Evolutionary conservation across 1,140 invertebrate genomes (phyloP).

Genomic region (Daktulosphaira vitifoliae): DNA sequence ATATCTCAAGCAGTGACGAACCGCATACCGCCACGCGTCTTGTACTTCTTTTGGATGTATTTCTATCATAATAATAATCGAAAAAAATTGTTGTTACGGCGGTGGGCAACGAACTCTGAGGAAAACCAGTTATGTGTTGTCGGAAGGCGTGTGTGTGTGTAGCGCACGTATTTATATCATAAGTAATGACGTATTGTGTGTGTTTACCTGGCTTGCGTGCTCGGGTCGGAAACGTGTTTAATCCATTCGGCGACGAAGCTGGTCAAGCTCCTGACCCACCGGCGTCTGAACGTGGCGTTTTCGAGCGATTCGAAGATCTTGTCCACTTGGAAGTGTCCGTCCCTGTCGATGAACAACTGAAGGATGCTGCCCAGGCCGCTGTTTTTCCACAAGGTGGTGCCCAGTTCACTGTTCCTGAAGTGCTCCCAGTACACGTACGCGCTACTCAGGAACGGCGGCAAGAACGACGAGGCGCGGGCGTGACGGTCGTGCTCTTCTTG

Average conservation of each 20-base stretch:
- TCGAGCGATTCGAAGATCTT: constrained; percentile 65
- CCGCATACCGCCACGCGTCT: too few species aligned
- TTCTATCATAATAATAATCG: too few species aligned
- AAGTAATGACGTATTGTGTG: too few species aligned
- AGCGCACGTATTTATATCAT: not conserved
- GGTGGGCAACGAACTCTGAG: constrained; percentile 28
- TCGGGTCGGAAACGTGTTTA: constrained; percentile 62
- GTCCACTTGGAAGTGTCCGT: constrained; percentile 49
- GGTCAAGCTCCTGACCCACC: constrained; percentile 66
- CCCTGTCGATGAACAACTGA: constrained; percentile 50
- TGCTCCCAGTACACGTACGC: constrained; percentile 66
- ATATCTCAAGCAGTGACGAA: too few species aligned
- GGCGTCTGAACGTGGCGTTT: constrained; percentile 61
- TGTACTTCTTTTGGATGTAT: too few species aligned
- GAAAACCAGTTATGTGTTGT: constrained; percentile 7
- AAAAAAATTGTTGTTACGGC: too few species aligned
- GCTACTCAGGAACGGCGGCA: constrained; percentile 65
- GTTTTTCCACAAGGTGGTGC: constrained; percentile 60
- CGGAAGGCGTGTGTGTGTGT: not conserved
- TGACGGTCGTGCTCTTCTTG: constrained; percentile 48
- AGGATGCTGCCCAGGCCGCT: constrained; percentile 59
- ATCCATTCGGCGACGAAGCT: constrained; percentile 65
- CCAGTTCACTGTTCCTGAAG: constrained; percentile 66
- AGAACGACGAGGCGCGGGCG: constrained; percentile 52
- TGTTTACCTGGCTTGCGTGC: constrained; percentile 59